Evolutionary conservation across 2,888 invertebrate species (phyloP).

Genomic region (Pandemis corylana): DNA sequence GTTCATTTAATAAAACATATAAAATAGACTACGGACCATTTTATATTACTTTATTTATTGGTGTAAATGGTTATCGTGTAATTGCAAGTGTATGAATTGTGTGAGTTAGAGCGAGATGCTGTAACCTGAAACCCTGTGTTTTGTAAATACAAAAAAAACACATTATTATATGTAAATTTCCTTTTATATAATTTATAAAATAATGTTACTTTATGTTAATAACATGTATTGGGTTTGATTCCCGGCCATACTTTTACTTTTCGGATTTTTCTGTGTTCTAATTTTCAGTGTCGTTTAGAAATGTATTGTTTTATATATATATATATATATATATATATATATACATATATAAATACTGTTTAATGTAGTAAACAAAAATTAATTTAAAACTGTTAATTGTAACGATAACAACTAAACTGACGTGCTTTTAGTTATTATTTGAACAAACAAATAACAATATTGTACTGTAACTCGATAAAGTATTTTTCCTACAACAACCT

Average conservation of each 20-base stretch:
- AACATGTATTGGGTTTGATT: too few species aligned
- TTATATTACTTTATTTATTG: conserved; percentile 32
- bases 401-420: neutral
- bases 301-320: too few species aligned
- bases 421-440: neutral
- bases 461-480: neutral
- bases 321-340: too few species aligned
- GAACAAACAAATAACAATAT: neutral
- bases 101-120: neutral
- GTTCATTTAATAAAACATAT: neutral
- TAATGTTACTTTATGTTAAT: neutral
- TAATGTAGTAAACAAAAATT: too few species aligned
- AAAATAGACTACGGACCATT: conserved; percentile 13
- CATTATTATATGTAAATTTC: neutral
- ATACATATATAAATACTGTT: too few species aligned
- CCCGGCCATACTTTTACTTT: too few species aligned
- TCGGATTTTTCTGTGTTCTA: too few species aligned
- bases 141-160: conserved; percentile 8
- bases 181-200: neutral
- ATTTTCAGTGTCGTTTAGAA: too few species aligned
- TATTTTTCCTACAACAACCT: neutral
- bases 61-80: conserved; percentile 18
- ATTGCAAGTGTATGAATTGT: conserved; percentile 20
- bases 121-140: neutral
- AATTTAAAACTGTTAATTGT: neutral